Conservation (phyloP, 2,797 vertebrate genomes). For the Podargus strigoides region DNA sequence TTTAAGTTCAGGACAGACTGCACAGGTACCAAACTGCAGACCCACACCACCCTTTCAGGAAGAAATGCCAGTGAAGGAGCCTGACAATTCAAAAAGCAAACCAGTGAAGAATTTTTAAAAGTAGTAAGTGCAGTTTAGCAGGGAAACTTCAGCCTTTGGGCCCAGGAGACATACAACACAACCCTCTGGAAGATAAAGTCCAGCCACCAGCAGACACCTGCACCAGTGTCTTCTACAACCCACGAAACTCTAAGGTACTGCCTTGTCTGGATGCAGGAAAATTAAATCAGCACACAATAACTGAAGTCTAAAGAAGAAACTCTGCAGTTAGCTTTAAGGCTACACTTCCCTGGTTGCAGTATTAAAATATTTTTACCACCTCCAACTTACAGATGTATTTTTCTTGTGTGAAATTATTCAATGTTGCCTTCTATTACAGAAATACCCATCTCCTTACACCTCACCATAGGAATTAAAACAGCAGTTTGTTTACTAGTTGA, state of each 20-base stretch:
- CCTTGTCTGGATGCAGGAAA: neutral
- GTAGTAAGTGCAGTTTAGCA: neutral
- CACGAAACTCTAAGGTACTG: neutral
- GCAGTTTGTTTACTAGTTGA: neutral
- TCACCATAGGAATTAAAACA: neutral
- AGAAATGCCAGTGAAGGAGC: neutral
- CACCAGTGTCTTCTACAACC: neutral
- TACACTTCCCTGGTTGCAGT: neutral
- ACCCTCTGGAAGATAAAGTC: neutral
- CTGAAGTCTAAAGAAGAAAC: neutral
- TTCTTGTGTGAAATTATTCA: neutral
- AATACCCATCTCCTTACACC: neutral
- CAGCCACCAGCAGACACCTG: neutral
- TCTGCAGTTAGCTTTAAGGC: neutral
- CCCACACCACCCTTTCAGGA: neutral
- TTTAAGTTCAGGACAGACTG: neutral
- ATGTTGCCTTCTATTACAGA: neutral
- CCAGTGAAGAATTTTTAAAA: neutral
- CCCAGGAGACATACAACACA: neutral
- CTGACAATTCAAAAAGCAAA: neutral
- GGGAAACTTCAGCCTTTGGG: neutral
- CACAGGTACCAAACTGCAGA: neutral
- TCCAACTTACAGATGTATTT: neutral
- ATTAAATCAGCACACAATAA: neutral
- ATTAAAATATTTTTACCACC: neutral